Base-by-base conservation (phyloP, 2,888 invertebrate genomes). In the Andrena dorsata region DNA sequence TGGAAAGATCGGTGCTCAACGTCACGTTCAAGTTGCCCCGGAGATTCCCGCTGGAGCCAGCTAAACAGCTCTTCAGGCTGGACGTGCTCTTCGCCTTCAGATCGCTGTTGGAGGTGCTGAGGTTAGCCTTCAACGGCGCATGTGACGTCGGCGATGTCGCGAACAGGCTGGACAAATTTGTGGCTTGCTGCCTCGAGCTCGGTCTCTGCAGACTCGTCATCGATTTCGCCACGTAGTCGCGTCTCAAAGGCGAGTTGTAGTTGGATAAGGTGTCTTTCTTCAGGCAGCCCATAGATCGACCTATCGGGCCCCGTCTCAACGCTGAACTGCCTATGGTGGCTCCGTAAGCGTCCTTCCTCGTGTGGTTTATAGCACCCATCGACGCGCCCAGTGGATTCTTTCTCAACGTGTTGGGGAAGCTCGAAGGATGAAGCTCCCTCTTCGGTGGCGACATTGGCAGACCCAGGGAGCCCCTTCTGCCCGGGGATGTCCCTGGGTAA, bases 361-460 rank as follows among this genome's bases (percentile, higher is more conserved):
- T 76, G 71, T 91, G 88, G 85, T 92, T 92, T 69, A 94, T 90
- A 6, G 93, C 90, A 2, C 93, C 90, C 78, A 91, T 92, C 0
- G 94, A 94, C 0, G 92, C 91, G 0, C 95, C 95, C 82, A 95
- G 93, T 0, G 95, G 95, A 87, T 96, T 96, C 74, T 96, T 95
- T 0, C 97, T 94, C 74, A 97, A 94, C 58, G 95, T 95, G 85
- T 96, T 96, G 65, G 97, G 96, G 91, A 97, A 97, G 32, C 95
- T 95, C 28, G 97, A 96, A 0, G 97, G 97, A 92, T 97, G 97
- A 84, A 96, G 87, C 86, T 96, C 96, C 4, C 95, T 95, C 83
- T 94, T 94, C 0, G 88, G 94, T 81, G 94, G 95, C 76, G 95
- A 95, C 72, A 95, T 94, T n/a, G 96, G 95, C 80, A 96, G 92